Evolutionary conservation across 2,113 vertebrate species (phyloP), one percentile per base, ranked within the genome.

Genomic region (Donacobius atricapilla): DNA sequence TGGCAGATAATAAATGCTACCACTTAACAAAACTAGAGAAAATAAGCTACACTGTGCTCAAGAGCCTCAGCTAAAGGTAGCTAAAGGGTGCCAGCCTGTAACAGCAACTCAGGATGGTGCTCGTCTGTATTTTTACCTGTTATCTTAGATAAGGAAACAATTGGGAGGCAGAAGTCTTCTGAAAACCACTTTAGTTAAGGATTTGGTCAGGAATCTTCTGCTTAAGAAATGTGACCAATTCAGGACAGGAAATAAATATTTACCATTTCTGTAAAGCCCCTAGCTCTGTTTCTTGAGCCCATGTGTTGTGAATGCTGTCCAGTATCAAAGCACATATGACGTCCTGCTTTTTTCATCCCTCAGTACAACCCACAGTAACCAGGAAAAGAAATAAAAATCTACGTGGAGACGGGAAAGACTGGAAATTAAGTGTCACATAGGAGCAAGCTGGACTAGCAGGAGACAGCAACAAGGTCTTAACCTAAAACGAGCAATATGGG

Each of bases 1-100:
- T 90, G 82, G 85, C 75, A 95, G 68, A 86, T 60, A 88, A 90
- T 68, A 93, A 88, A 90, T 72, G 73, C 77, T 79, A 17, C 80
- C 77, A 82, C 81, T 95, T 95, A 76, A 85, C 70, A 82, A 76
- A 89, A 60, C 40, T 15, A 30, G 0, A 85, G 66, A 78, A 89
- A 89, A 89, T 64, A 79, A 91, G 53, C 40, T 78, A 31, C 54
- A n/a, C 54, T 78, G 53, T 61, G 54, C 87, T 94, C 31, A 40
- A 65, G 68, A 91, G 53, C 47, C 89, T 53, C 76, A 78, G 90
- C 77, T 82, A n/a, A 50, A 83, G 69, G 65, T 33, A 79, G n/a
- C 31, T 44, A 30, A 58, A 33, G 24, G 70, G 64, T 21, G 51
- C 11, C 56, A 80, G 71, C 25, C 68, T 48, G 11, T 12, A 58